Conservation (phyloP, 2,797 vertebrate genomes). For the Argya squamiceps region DNA sequence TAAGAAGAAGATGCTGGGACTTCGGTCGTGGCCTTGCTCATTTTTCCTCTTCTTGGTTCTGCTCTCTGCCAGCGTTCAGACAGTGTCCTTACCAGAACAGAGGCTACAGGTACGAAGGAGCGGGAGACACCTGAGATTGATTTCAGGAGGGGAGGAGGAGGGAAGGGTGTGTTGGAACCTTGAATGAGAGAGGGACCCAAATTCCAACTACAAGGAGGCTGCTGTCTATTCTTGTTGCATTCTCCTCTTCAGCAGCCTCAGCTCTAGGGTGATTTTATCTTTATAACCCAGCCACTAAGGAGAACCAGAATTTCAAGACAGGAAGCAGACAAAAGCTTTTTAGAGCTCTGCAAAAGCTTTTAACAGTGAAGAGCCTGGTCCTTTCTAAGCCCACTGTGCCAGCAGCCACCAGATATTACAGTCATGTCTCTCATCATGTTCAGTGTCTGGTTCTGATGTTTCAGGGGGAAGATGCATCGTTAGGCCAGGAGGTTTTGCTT, state of each 20-base stretch:
- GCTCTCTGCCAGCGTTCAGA: conserved; percentile 32
- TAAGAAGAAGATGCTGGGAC: conserved; percentile 33
- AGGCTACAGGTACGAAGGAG: conserved; percentile 50
- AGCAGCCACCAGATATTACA: not conserved
- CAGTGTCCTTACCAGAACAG: conserved; percentile 39
- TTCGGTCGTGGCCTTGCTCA: not conserved
- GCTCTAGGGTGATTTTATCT: not conserved
- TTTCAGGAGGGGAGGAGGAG: not conserved
- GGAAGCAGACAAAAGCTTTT: not conserved
- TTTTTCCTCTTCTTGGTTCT: conserved; percentile 34
- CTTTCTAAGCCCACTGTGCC: not conserved
- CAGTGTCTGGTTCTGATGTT: not conserved
- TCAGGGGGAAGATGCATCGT: not conserved
- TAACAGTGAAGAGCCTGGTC: not conserved
- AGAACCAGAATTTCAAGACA: not conserved
- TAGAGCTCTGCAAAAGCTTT: not conserved
- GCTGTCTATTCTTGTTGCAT: not conserved
- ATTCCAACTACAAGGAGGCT: not conserved
- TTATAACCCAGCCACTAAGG: not conserved
- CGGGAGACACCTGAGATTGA: not conserved
- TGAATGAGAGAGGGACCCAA: not conserved
- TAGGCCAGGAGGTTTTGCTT: not conserved
- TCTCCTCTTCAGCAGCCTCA: not conserved
- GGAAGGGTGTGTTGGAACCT: not conserved
- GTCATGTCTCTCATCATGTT: not conserved